phyloP scores from a whole-genome alignment of 2,113 vertebrate genomes.

The Bungarus multicinctus region DNA sequence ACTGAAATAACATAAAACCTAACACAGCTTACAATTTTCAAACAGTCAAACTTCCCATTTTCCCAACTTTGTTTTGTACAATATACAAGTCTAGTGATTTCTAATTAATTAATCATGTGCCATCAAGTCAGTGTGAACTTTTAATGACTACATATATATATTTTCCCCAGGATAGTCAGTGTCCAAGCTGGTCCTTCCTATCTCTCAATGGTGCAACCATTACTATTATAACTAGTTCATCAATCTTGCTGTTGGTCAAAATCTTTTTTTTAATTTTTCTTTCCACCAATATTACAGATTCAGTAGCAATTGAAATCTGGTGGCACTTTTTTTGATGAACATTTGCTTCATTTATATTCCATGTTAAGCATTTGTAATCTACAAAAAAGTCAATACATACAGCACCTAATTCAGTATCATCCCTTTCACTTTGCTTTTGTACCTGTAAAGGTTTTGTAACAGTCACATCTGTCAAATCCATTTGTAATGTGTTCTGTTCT shows the following conservation, averaged over 20 bases:
- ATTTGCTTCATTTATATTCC: too few species aligned
- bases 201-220: neutral
- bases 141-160: neutral
- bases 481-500: too few species aligned
- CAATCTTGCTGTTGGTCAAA: neutral
- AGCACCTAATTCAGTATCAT: too few species aligned
- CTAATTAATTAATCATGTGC: neutral
- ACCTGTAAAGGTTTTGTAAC: too few species aligned
- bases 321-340: too few species aligned
- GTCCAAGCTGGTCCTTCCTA: neutral
- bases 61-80: neutral
- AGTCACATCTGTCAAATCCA: too few species aligned
- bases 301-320: neutral
- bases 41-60: neutral
- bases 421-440: too few species aligned
- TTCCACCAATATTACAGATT: neutral
- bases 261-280: neutral
- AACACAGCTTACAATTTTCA: neutral
- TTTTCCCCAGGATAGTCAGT: neutral
- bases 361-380: too few species aligned
- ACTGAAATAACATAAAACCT: neutral
- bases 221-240: neutral
- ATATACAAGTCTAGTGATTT: neutral
- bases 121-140: neutral
- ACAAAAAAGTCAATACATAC: too few species aligned